A percentile compares a stretch with the other conserved stretches of the same genome.
These are phyloP conservation scores for Papilio glaucus DNA, from an alignment of 1,140 invertebrate genomes.

Conservation along the genomic window DNA sequence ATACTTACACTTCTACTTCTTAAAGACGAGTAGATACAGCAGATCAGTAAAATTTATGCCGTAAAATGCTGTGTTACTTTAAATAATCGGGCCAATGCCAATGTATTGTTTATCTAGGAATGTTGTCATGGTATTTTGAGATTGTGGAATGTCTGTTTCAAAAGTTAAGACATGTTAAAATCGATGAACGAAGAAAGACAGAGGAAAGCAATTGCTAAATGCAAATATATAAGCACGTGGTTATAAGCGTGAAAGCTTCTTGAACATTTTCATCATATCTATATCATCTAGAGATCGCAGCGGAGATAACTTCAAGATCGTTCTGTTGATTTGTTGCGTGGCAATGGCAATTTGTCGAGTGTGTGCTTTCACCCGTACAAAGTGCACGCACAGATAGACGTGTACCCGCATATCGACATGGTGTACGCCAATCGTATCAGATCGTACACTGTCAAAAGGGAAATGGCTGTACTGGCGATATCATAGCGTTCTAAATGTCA, in stretches of 20 bases:
- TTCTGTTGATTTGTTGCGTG: not conserved
- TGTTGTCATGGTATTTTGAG: too few relatives aligned
- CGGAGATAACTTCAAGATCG: not conserved
- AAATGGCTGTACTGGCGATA: not conserved
- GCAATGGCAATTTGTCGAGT: slow-evolving; percentile 1
- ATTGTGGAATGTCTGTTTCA: too few relatives aligned
- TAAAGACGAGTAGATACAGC: too few relatives aligned
- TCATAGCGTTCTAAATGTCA: slow-evolving; percentile 29
- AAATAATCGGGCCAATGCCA: too few relatives aligned
- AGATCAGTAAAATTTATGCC: too few relatives aligned
- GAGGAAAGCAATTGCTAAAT: too few relatives aligned
- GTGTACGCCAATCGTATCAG: slow-evolving; percentile 6
- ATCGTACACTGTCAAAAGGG: slow-evolving; percentile 14
- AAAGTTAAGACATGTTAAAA: too few relatives aligned
- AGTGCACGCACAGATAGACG: not conserved
- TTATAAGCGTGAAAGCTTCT: not conserved
- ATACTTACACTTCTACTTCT: too few relatives aligned
- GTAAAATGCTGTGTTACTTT: too few relatives aligned
- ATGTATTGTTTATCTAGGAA: too few relatives aligned
- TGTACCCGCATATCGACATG: slow-evolving; percentile 18
- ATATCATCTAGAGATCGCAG: not conserved
- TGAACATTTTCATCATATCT: not conserved
- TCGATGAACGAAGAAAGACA: too few relatives aligned
- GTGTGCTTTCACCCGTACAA: slow-evolving; percentile 4
- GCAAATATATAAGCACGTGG: too few relatives aligned